phyloP scores from a whole-genome alignment of 1,140 invertebrate genomes.

The Drosophila yakuba region DNA sequence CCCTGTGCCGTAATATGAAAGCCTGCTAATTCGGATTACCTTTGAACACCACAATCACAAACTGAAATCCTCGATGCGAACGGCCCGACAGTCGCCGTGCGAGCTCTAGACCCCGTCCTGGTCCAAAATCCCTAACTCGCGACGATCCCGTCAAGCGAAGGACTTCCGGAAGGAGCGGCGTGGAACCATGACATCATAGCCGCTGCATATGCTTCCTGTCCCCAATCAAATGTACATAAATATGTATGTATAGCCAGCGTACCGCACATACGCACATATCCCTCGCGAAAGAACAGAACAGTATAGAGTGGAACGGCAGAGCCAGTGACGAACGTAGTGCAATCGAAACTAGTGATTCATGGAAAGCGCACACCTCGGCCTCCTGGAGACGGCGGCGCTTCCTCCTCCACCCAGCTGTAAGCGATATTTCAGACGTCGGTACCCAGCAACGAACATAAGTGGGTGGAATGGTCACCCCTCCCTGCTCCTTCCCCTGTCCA shows the following conservation, averaged over 20 bases:
- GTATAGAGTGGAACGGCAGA: conserved; percentile 24
- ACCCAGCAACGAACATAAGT: conserved; percentile 15
- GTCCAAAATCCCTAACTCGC: neutral
- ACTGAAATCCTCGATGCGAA: conserved; percentile 28
- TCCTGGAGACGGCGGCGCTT: conserved; percentile 46
- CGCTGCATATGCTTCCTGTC: conserved; percentile 64
- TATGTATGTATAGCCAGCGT: conserved; percentile 55
- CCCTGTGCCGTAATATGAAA: conserved; percentile 31
- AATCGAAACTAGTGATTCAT: conserved; percentile 76
- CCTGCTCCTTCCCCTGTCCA: conserved; percentile 37
- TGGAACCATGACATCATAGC: conserved; percentile 72
- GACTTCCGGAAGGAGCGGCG: conserved; percentile 20
- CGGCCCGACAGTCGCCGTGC: too few species aligned
- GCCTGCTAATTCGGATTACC: conserved; percentile 19
- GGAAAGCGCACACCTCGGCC: conserved; percentile 67
- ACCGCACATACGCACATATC: conserved; percentile 49
- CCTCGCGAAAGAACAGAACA: conserved; percentile 31
- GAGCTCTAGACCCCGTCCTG: conserved; percentile 3
- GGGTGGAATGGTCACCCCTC: conserved; percentile 13
- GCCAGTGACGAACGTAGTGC: conserved; percentile 58
- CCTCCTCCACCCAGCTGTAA: conserved; percentile 60
- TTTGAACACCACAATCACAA: conserved; percentile 32
- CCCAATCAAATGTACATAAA: conserved; percentile 60
- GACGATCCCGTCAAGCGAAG: conserved; percentile 14
- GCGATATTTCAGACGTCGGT: conserved; percentile 16